Conservation (phyloP, 2,797 vertebrate genomes). For the Dendrocincla tyrannina region DNA sequence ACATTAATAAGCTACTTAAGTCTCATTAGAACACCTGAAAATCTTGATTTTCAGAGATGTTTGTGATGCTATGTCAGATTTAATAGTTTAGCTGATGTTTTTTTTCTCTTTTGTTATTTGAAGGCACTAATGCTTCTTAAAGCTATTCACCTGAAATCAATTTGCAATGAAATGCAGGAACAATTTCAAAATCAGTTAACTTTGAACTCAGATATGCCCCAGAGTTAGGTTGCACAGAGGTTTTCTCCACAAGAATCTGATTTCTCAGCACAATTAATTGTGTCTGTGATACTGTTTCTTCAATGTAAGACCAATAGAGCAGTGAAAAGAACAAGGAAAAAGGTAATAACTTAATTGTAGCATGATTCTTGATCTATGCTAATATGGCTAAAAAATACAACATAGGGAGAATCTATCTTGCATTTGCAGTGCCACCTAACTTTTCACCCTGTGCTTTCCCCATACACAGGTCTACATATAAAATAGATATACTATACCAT, state of each 20-base stretch:
- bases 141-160: not conserved
- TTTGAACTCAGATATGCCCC: not conserved
- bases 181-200: not conserved
- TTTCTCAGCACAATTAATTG: not conserved
- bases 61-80: not conserved
- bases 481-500: not conserved
- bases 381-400: not conserved
- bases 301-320: not conserved
- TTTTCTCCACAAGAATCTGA: not conserved
- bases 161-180: not conserved
- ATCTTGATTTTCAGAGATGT: not conserved
- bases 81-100: not conserved
- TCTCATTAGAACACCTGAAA: not conserved
- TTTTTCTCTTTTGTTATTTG: not conserved
- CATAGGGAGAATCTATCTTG: not conserved
- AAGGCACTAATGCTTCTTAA: not conserved
- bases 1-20: not conserved
- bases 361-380: not conserved
- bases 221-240: not conserved
- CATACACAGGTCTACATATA: not conserved
- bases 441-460: not conserved
- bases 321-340: not conserved
- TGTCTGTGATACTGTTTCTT: not conserved
- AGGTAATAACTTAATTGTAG: not conserved
- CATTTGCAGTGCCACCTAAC: not conserved